Conservation (phyloP, 2,113 vertebrate species). For the Dicerorhinus sumatrensis region DNA sequence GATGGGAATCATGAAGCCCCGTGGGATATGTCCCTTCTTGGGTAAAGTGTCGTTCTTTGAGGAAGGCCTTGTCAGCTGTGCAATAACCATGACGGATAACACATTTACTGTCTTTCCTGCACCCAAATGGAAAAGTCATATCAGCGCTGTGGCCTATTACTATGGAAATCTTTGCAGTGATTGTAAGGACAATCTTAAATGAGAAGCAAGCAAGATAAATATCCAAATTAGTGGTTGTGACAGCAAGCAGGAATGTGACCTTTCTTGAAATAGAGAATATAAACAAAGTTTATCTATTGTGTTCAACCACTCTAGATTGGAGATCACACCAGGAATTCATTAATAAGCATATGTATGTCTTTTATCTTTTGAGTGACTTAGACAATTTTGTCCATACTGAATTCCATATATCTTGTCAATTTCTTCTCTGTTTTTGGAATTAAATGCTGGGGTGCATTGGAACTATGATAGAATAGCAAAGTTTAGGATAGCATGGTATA, state of each 20-base stretch:
- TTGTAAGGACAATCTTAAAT: neutral
- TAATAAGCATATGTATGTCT: constrained; percentile 32
- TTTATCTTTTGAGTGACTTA: neutral
- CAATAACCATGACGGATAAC: constrained; percentile 18
- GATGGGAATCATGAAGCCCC: neutral
- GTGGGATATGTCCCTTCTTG: neutral
- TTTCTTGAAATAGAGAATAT: constrained; percentile 64
- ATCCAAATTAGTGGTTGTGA: neutral
- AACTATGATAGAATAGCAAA: neutral
- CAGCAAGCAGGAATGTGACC: constrained; percentile 39
- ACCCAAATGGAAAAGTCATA: neutral
- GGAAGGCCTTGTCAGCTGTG: neutral
- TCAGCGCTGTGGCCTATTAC: neutral
- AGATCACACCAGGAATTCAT: neutral
- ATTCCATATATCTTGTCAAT: constrained; percentile 48
- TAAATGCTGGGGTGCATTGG: neutral
- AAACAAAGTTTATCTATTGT: constrained; percentile 52
- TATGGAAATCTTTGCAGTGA: constrained; percentile 2
- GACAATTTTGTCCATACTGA: neutral
- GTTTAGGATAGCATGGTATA: neutral
- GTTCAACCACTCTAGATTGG: neutral
- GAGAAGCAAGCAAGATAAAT: constrained; percentile 35
- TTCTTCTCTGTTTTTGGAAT: neutral
- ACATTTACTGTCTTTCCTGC: neutral
- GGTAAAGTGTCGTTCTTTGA: neutral